These are phyloP conservation scores for Yponomeuta evonymella DNA, from an alignment of 2,888 invertebrate species.

Conservation along the genomic window DNA sequence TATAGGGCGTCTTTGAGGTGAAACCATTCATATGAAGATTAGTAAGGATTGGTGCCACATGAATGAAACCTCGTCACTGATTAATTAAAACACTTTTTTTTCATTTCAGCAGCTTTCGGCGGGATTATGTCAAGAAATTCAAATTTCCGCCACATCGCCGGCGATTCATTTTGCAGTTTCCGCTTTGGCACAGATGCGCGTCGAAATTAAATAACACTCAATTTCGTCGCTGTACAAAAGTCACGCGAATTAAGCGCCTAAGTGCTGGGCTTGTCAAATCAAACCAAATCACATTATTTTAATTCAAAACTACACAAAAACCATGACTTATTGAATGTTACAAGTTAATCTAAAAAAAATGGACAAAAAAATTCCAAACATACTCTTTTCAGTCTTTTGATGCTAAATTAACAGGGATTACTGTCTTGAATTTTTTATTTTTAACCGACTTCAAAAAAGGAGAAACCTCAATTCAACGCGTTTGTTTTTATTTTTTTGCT, in stretches of 20 bases:
- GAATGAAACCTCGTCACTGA: not conserved
- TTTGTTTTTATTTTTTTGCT: too few relatives aligned
- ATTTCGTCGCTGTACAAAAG: not conserved
- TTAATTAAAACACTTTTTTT: not conserved
- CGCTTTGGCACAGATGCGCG: slow-evolving; percentile 2
- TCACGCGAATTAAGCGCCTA: not conserved
- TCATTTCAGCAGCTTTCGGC: not conserved
- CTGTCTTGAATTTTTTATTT: too few relatives aligned
- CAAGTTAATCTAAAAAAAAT: too few relatives aligned
- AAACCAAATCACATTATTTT: too few relatives aligned
- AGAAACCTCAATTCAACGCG: too few relatives aligned
- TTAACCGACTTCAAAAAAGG: too few relatives aligned
- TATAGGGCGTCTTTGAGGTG: too few relatives aligned
- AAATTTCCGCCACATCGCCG: slow-evolving; percentile 7
- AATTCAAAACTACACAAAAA: too few relatives aligned
- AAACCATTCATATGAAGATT: not conserved
- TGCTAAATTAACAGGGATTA: too few relatives aligned
- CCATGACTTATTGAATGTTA: too few relatives aligned
- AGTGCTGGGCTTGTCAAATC: not conserved
- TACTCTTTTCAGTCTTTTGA: too few relatives aligned
- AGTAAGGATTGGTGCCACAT: not conserved
- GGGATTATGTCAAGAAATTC: slow-evolving; percentile 11
- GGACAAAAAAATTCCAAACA: too few relatives aligned
- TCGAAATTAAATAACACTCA: slow-evolving; percentile 3
- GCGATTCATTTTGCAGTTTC: slow-evolving; percentile 8